These are phyloP conservation scores for Watsonalla cultraria DNA, from an alignment of 2,888 invertebrate species.

Conservation along the genomic window DNA sequence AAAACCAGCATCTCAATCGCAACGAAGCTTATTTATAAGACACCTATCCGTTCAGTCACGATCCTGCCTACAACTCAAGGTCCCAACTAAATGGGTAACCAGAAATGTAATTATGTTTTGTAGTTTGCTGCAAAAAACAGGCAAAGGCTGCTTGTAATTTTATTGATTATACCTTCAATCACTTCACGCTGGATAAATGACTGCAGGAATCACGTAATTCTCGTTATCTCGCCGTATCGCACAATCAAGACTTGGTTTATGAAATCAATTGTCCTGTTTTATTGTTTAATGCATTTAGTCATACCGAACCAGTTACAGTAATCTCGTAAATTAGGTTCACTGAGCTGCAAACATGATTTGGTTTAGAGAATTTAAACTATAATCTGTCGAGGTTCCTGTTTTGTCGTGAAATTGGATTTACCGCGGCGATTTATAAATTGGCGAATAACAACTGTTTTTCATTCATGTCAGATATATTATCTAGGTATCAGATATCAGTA, in stretches of 20 bases:
- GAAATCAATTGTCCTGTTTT: not conserved
- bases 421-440: not conserved
- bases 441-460: not conserved
- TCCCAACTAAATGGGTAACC: slow-evolving; percentile 44
- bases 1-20: slow-evolving; percentile 42
- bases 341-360: not conserved
- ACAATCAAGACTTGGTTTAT: not conserved
- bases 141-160: slow-evolving; percentile 29
- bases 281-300: not conserved
- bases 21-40: slow-evolving; percentile 35
- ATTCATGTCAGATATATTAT: not conserved
- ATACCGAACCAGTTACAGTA: not conserved
- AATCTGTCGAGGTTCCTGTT: not conserved
- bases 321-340: not conserved
- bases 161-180: slow-evolving; percentile 17
- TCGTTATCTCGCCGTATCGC: not conserved
- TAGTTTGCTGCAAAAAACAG: slow-evolving; percentile 30
- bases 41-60: slow-evolving; percentile 51
- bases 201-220: slow-evolving; percentile 1
- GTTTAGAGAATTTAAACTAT: not conserved
- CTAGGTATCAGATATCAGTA: no score
- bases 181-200: slow-evolving; percentile 2
- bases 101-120: slow-evolving; percentile 43
- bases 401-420: not conserved
- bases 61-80: slow-evolving; percentile 43